Evolutionary conservation across 1,140 invertebrate genomes (phyloP).

Genomic region (Sycophaga agraensis): DNA sequence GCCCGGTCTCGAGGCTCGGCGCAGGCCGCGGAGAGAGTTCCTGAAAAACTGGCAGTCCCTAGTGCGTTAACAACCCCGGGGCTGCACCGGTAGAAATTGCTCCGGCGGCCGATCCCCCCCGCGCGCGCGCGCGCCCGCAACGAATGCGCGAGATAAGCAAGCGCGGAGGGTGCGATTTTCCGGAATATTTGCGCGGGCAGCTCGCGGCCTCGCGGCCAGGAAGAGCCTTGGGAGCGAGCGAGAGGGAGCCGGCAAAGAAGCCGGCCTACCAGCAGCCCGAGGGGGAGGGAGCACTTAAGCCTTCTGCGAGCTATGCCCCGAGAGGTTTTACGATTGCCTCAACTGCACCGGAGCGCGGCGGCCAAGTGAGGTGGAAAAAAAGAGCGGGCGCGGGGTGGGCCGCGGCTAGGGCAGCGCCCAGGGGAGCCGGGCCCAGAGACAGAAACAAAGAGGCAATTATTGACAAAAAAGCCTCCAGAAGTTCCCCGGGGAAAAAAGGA

Average conservation of each 20-base stretch:
- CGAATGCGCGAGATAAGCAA: constrained; percentile 15
- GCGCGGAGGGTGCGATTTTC: constrained; percentile 22
- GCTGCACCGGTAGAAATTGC: not conserved
- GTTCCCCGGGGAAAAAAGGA: not conserved
- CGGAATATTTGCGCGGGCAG: constrained; percentile 16
- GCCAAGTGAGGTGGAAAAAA: constrained; percentile 4
- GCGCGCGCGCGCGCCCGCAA: not conserved
- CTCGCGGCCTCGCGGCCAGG: no score
- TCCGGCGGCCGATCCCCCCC: not conserved
- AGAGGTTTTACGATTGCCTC: constrained; percentile 24
- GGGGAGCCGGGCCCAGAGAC: not conserved
- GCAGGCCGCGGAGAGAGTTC: no score
- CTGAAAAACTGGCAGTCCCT: not conserved
- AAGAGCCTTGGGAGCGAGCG: not conserved
- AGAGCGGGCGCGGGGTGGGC: not conserved
- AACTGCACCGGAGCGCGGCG: constrained; percentile 1
- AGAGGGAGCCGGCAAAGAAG: not conserved
- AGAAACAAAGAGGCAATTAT: constrained; percentile 27
- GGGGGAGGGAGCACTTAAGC: not conserved
- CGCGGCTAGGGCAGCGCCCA: constrained; percentile 1
- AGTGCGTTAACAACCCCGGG: not conserved
- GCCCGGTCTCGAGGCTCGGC: no score
- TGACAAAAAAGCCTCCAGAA: constrained; percentile 10
- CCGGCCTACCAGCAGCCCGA: no score
- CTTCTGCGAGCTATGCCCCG: constrained; percentile 13